These are phyloP conservation scores for Anoplius nigerrimus DNA, from an alignment of 2,888 invertebrate species.

Conservation along the genomic window DNA sequence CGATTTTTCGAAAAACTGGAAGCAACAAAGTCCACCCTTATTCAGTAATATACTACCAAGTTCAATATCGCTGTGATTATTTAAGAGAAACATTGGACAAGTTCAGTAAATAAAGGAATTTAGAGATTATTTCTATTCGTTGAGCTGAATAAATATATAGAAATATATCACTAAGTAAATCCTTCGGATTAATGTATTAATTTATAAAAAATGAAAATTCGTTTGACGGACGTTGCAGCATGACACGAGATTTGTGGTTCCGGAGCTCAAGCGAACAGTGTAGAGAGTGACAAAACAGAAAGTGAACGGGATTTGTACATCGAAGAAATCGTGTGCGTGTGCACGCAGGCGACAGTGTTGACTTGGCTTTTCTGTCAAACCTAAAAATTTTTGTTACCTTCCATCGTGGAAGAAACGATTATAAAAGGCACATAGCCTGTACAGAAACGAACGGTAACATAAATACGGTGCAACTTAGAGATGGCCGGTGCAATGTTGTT, in stretches of 20 bases:
- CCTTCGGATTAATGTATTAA: too few species aligned
- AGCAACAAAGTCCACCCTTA: too few species aligned
- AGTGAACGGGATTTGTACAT: conserved; percentile 24
- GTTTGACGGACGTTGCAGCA: conserved; percentile 64
- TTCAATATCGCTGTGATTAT: too few species aligned
- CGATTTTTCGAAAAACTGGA: too few species aligned
- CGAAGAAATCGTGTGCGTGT: conserved; percentile 28
- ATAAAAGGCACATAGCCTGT: not conserved
- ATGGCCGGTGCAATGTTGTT: conserved; percentile 95
- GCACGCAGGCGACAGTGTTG: conserved; percentile 10
- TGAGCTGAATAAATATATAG: too few species aligned
- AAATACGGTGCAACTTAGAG: conserved; percentile 26
- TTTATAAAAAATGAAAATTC: conserved; percentile 10
- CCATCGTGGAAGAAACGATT: not conserved
- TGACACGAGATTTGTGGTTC: conserved; percentile 67
- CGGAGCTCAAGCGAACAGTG: conserved; percentile 43
- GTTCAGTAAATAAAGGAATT: too few species aligned
- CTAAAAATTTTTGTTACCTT: conserved; percentile 10
- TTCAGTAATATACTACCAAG: too few species aligned
- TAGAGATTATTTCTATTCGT: too few species aligned
- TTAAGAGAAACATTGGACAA: too few species aligned
- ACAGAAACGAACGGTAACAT: not conserved
- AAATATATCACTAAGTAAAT: too few species aligned
- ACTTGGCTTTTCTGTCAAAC: conserved; percentile 6
- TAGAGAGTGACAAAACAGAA: conserved; percentile 55